A percentile compares a stretch with the other conserved stretches of the same genome.
Evolutionary conservation across 2,113 vertebrate genomes (phyloP).

Genomic region (Percina caprodes): DNA sequence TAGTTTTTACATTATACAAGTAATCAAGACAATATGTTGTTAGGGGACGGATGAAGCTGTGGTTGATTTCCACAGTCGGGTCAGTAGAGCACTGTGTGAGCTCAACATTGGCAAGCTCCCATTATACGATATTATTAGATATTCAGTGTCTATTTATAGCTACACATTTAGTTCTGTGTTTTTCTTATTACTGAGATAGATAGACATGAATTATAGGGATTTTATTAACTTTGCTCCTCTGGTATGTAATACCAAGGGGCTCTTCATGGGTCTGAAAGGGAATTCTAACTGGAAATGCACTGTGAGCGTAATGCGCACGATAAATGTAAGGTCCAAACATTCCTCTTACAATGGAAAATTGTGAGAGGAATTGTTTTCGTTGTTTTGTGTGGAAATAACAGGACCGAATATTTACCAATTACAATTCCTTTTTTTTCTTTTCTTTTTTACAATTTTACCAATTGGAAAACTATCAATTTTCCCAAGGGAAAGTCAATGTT

Average conservation of each 20-base stretch:
- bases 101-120: slow-evolving; percentile 44
- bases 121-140: slow-evolving; percentile 62
- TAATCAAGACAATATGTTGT: slow-evolving; percentile 34
- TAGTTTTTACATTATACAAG: neutral
- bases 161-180: slow-evolving; percentile 19
- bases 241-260: slow-evolving; percentile 26
- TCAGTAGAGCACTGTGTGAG: slow-evolving; percentile 52
- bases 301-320: slow-evolving; percentile 1
- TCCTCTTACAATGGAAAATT: slow-evolving; percentile 46
- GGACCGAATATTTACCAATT: slow-evolving; percentile 32
- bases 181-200: slow-evolving; percentile 46
- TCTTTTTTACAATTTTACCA: no score
- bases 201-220: slow-evolving; percentile 12
- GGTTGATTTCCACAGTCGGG: slow-evolving; percentile 51
- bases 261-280: slow-evolving; percentile 20
- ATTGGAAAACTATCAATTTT: slow-evolving; percentile 46
- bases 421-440: no score
- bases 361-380: neutral
- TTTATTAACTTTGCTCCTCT: slow-evolving; percentile 40
- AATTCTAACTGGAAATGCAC: slow-evolving; percentile 29
- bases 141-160: slow-evolving; percentile 65
- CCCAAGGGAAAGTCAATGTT: slow-evolving; percentile 13
- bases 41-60: neutral
- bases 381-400: slow-evolving; percentile 45
- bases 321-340: slow-evolving; percentile 47